Base-by-base conservation (phyloP, 2,888 invertebrate species). In the Drosophila niveifrons region DNA sequence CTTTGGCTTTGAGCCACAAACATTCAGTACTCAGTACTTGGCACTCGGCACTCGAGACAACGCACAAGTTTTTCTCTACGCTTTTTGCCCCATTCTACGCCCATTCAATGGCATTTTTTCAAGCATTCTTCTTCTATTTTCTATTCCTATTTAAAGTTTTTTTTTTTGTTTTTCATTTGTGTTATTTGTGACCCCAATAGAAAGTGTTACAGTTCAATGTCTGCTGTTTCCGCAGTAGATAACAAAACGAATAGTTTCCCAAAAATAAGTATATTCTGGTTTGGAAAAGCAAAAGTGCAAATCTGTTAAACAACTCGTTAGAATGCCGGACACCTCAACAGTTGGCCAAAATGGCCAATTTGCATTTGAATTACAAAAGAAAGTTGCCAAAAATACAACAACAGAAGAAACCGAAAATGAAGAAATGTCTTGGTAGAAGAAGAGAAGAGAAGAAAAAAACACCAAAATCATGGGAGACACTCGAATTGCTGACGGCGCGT, bases 131-230 rank as follows among this genome's bases (percentile, higher is more conserved):
- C 50, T 59, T 39, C 44, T 61, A 43, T 62, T 64, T 36, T 51
- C n/a, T 53, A 41, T 59, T 47, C 43, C 58, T 62, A 72, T 67
- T 72, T 23, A 1, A 1, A 23, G 23, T 23, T 23, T 23, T 23
- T 23, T 18, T 18, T 18, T 18, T 18, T 18, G 2, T 18, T 23
- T 23, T 23, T 23, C 52, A 41, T 41, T 69, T 68, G 23, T 23
- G 23, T 66, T 68, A 71, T 48, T 77, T 46, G 64, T 88, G 84
- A 75, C 89, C 89, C 36, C 65, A 89, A 89, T 87, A 76, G 87
- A 87, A 87, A 87, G 90, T 87, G 87, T 90, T 87, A 87, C 87
- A 87, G 90, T 87, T 87, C 90, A 89, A 86, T 90, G 87, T 88
- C 75, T 85, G 77, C 46, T 34, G 64, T 83, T 70, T 78, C 75